Percentiles rank a stretch among this genome's conserved stretches.
Evolutionary conservation across 2,888 invertebrate genomes (phyloP).

Genomic region (Idaea straminata): DNA sequence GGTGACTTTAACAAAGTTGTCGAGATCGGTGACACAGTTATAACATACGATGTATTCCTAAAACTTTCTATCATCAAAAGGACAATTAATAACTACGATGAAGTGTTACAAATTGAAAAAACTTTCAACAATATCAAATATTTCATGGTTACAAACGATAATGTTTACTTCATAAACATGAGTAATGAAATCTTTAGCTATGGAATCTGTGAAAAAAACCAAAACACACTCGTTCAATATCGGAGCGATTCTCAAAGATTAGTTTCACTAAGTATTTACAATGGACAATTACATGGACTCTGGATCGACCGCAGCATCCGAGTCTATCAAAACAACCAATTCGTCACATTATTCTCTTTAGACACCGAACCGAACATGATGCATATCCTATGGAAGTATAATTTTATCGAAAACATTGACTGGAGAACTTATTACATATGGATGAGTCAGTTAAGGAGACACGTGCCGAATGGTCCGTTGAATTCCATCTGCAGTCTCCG

Average conservation of each 20-base stretch:
- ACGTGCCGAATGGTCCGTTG: neutral
- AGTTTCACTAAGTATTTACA: neutral
- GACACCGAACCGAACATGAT: neutral
- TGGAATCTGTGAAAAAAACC: neutral
- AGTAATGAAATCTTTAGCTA: neutral
- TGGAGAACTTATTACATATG: neutral
- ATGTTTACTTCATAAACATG: neutral
- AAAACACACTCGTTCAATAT: neutral
- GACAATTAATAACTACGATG: neutral
- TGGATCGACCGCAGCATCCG: neutral
- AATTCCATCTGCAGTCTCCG: neutral
- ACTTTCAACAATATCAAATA: neutral
- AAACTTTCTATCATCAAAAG: neutral
- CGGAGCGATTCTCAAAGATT: neutral
- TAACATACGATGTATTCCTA: neutral
- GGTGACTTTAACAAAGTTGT: neutral
- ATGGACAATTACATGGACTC: neutral
- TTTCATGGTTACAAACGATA: neutral
- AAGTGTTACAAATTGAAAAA: neutral
- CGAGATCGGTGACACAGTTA: neutral
- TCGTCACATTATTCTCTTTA: neutral
- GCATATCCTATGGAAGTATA: neutral
- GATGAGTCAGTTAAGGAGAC: neutral
- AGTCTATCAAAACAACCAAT: neutral
- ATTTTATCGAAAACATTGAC: neutral